Base-by-base conservation (phyloP, 2,888 invertebrate genomes). In the Andrena camellia region DNA sequence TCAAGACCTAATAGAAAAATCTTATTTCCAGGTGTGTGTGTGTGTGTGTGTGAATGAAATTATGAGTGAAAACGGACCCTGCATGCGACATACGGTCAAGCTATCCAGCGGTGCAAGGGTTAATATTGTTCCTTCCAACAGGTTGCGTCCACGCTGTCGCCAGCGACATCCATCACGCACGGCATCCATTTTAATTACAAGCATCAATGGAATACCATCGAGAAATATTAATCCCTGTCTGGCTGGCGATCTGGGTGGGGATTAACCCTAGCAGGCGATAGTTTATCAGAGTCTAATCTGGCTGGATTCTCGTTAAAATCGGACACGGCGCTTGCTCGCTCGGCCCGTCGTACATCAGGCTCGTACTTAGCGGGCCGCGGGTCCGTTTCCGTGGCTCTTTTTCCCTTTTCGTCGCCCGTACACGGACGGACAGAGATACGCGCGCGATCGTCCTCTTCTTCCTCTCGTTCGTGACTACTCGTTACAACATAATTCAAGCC, bases 401-500 rank as follows among this genome's bases (percentile, higher is more conserved):
- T 68, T 54, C 73, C 57, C 59, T 59, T 33, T 69, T 60, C 52
- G 26, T 69, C 59, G 6, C 69, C 29, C 59, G 13, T 42, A 62
- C 50, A 17, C 71, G 64, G 26, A 13, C 71, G 60, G 2, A 26
- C 67, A 48, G 33, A 62, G 60, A 35, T 62, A 20, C 68, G 13
- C 33, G 13, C 33, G 20, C 7, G 20, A 52, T 69, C 69, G 59
- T 69, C 33, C 50, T 57, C 31, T 42, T 68, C 48, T 52, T 50
- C 59, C 63, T 64, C 20, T 69, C 59, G 33, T 72, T 66, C 86
- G 78, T 80, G 84, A 82, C 81, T 72, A 81, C 76, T 78, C 78
- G 81, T 91, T 89, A 91, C 90, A 85, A 88, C 87, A 91, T 90
- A 90, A 91, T 91, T 91, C 90, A 90, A 90, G 84, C 85, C 87